Percentiles rank a stretch among this genome's conserved stretches.
Evolutionary conservation across 2,888 invertebrate species (phyloP).

Genomic region (Andrena fulva): DNA sequence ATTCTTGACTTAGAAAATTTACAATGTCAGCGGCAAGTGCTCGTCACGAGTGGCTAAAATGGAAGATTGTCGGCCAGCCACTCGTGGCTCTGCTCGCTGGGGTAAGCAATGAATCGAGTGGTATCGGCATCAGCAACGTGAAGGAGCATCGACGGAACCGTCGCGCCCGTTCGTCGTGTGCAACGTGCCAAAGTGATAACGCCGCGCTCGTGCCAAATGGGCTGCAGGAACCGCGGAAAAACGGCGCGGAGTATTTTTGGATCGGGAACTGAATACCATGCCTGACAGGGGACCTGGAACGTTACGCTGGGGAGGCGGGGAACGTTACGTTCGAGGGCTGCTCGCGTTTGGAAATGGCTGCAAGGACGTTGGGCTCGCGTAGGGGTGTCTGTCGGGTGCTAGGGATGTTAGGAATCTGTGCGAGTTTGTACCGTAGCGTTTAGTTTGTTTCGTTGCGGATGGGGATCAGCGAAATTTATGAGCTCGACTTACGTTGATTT

Average conservation of each 20-base stretch:
- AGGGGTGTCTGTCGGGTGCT: not conserved
- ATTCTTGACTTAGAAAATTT: constrained; percentile 76
- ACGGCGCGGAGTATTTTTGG: constrained; percentile 13
- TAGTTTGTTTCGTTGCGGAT: no score
- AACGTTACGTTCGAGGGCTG: not conserved
- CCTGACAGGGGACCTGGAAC: not conserved
- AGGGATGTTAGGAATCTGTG: no score
- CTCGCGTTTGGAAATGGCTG: not conserved
- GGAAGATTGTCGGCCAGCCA: not conserved
- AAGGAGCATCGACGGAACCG: not conserved
- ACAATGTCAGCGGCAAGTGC: constrained; percentile 67
- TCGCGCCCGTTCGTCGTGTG: not conserved
- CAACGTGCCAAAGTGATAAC: constrained; percentile 56
- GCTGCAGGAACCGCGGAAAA: constrained; percentile 7
- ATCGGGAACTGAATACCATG: not conserved
- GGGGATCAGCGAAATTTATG: no score
- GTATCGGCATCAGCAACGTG: constrained; percentile 24
- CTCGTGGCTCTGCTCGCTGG: not conserved
- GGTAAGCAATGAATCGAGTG: constrained; percentile 37
- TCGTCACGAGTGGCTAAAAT: constrained; percentile 9
- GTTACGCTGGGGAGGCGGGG: not conserved
- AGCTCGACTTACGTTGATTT: no score
- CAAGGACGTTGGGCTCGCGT: not conserved
- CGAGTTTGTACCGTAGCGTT: no score
- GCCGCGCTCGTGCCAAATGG: constrained; percentile 42